A percentile compares a stretch with the other conserved stretches of the same genome.
These are phyloP conservation scores for Drosophila ananassae DNA, from an alignment of 1,140 invertebrate species.

Conservation along the genomic window DNA sequence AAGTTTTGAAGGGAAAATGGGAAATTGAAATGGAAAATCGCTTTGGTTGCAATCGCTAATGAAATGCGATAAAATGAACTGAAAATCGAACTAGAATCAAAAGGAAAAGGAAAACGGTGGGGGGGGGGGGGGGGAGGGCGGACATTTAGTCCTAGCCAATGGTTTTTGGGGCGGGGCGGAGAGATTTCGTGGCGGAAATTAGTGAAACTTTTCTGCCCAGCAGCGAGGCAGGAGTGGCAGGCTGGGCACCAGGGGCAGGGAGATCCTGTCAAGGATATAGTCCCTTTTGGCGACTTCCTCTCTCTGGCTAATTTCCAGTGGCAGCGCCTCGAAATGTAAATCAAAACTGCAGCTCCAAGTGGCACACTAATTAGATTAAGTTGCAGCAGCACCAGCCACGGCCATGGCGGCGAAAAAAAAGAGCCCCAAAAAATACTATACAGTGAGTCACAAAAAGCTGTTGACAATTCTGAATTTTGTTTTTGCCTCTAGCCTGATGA, in stretches of 20 bases:
- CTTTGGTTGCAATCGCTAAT: constrained; percentile 46
- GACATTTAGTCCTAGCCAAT: constrained; percentile 46
- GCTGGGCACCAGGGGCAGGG: constrained; percentile 6
- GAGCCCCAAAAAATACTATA: not conserved
- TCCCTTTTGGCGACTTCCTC: constrained; percentile 3
- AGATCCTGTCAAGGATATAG: not conserved
- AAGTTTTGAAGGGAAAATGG: constrained; percentile 18
- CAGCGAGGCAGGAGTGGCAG: too few relatives aligned
- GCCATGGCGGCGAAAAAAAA: constrained; percentile 5
- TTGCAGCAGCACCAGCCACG: constrained; percentile 6
- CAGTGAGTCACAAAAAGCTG: constrained; percentile 52
- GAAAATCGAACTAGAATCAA: constrained; percentile 51
- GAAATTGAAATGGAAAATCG: constrained; percentile 12
- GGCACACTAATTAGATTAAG: constrained; percentile 74
- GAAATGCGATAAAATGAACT: constrained; percentile 73
- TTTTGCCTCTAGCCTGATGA: constrained; percentile 15
- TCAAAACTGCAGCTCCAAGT: constrained; percentile 69
- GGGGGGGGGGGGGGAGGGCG: constrained; percentile 46
- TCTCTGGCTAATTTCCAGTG: constrained; percentile 46
- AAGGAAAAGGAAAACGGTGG: constrained; percentile 10
- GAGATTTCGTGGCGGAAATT: constrained; percentile 67
- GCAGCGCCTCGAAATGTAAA: constrained; percentile 62
- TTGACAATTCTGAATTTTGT: constrained; percentile 58
- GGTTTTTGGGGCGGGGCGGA: not conserved
- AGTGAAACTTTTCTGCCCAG: constrained; percentile 43